Percentiles rank a stretch among this genome's conserved stretches.
Evolutionary conservation across 2,888 invertebrate species (phyloP).

Genomic region (Hydropsyche betteni): DNA sequence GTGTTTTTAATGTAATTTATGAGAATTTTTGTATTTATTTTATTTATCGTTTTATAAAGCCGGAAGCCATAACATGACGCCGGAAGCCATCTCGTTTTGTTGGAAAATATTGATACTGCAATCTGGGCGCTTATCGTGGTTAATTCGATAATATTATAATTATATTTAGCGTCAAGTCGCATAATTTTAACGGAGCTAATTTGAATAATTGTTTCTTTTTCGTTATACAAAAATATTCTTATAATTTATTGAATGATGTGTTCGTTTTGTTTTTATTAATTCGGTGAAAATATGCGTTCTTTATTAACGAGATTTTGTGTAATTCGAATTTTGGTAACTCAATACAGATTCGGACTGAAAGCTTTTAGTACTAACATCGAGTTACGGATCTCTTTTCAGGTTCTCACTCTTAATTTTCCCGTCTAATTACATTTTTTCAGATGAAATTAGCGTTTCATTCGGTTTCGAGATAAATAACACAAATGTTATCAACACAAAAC

Average conservation of each 20-base stretch:
- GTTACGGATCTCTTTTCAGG: conserved; percentile 21
- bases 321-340: conserved; percentile 24
- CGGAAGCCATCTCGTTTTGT: conserved; percentile 13
- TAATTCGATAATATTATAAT: conserved; percentile 17
- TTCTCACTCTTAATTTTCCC: conserved; percentile 28
- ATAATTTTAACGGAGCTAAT: neutral
- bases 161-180: neutral
- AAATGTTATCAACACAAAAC: too few species aligned
- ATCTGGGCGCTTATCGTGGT: conserved; percentile 3
- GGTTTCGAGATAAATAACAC: neutral
- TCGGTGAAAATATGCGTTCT: neutral
- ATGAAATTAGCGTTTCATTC: conserved; percentile 7
- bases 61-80: neutral
- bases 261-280: too few species aligned
- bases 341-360: conserved; percentile 13
- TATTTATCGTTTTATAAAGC: neutral
- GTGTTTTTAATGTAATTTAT: too few species aligned
- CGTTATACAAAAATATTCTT: too few species aligned
- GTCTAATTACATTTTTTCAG: conserved; percentile 6
- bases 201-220: neutral
- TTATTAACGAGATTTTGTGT: conserved; percentile 7
- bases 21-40: neutral
- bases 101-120: conserved; percentile 5
- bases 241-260: too few species aligned
- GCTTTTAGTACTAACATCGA: conserved; percentile 26